phyloP scores from a whole-genome alignment of 1,140 invertebrate species.

The Macrobrachium rosenbergii region DNA sequence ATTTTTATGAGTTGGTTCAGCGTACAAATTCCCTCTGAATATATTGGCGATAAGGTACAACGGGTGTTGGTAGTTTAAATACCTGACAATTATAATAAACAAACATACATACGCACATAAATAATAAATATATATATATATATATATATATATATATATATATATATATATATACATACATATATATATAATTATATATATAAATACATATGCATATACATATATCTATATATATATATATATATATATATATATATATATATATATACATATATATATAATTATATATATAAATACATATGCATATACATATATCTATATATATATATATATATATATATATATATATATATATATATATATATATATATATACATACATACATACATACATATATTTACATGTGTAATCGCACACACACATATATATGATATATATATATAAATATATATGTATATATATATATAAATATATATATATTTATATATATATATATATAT shows the following conservation, averaged over 20 bases:
- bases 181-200: too few relatives aligned
- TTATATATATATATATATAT: not conserved
- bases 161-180: too few relatives aligned
- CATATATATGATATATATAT: not conserved
- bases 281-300: not conserved
- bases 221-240: not conserved
- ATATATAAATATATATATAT: conserved; percentile 22
- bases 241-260: not conserved
- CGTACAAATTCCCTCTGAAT: too few relatives aligned
- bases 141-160: too few relatives aligned
- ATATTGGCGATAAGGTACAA: too few relatives aligned
- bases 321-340: not conserved
- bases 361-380: conserved; percentile 10
- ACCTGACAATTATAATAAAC: not conserved
- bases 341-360: conserved; percentile 24
- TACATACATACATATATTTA: not conserved
- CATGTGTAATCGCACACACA: not conserved
- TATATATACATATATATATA: conserved; percentile 10
- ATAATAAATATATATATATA: too few relatives aligned
- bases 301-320: not conserved
- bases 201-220: not conserved
- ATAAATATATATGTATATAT: not conserved
- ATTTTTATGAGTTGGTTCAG: too few relatives aligned
- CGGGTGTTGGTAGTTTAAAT: too few relatives aligned
- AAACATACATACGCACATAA: too few relatives aligned